A percentile compares a stretch with the other conserved stretches of the same genome.
Evolutionary conservation across 2,113 vertebrate genomes (phyloP).

Genomic region (Grallaria varia): DNA sequence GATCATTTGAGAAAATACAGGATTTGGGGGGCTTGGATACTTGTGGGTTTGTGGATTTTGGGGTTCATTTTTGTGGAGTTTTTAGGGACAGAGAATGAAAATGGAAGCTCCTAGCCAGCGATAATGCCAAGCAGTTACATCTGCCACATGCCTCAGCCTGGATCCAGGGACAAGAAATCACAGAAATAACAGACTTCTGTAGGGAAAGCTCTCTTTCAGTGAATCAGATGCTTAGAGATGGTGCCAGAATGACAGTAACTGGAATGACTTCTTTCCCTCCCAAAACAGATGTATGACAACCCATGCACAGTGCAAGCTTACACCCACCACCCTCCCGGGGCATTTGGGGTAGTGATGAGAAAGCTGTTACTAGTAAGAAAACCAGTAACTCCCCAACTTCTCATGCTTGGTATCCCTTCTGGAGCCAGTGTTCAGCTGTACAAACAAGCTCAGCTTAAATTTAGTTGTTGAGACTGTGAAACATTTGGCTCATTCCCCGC

Average conservation of each 20-base stretch:
- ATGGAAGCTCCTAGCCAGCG: background rate
- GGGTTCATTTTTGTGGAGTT: rapidly evolving
- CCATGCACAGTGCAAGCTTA: background rate
- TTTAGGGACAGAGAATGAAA: background rate
- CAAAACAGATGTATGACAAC: background rate
- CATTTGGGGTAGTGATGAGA: background rate
- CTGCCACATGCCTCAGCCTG: background rate
- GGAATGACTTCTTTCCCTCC: background rate
- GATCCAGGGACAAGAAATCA: background rate
- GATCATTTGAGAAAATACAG: background rate
- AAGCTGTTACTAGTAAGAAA: slow-evolving; percentile 5
- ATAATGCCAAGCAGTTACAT: background rate
- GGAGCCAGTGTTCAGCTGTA: slow-evolving; percentile 22
- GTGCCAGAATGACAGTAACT: background rate
- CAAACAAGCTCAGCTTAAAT: slow-evolving; percentile 48
- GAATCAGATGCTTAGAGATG: background rate
- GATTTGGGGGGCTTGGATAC: rapidly evolving
- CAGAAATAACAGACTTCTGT: background rate
- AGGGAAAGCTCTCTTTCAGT: background rate
- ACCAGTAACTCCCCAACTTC: background rate
- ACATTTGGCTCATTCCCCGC: background rate
- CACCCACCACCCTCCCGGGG: background rate
- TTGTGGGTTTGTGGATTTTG: background rate
- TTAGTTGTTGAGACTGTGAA: background rate
- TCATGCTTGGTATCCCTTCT: background rate